Evolutionary conservation across 2,888 invertebrate species (phyloP).

Genomic region (Eubasilissa splendida): DNA sequence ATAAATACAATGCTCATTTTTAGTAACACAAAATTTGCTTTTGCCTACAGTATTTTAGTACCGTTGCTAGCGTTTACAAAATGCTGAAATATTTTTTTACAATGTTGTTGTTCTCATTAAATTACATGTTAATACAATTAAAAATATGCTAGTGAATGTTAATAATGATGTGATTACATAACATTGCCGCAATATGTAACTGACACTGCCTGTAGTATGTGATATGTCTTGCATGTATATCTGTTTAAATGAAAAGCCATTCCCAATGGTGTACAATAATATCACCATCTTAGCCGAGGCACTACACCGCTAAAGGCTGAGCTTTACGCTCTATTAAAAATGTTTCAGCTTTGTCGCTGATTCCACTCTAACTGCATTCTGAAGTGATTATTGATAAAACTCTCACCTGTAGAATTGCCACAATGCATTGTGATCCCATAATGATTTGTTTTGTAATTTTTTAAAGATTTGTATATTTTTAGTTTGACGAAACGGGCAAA

Average conservation of each 20-base stretch:
- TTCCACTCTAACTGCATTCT: not conserved
- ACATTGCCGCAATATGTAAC: slow-evolving; percentile 3
- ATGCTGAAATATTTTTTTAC: no score
- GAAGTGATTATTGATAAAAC: not conserved
- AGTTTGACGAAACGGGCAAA: not conserved
- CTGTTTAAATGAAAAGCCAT: slow-evolving; percentile 33
- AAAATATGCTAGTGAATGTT: not conserved
- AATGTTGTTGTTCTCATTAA: no score
- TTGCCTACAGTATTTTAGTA: no score
- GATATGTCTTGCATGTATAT: slow-evolving; percentile 2
- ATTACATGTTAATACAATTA: not conserved
- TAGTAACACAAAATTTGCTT: no score
- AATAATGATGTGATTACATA: slow-evolving; percentile 3
- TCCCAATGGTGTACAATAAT: slow-evolving; percentile 24
- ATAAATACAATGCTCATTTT: no score
- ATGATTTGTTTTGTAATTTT: no score
- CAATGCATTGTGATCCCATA: no score
- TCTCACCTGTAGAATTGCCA: no score
- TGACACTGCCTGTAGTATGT: slow-evolving; percentile 36
- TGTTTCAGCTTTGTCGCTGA: not conserved
- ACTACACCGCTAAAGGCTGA: slow-evolving; percentile 1
- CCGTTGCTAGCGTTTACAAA: no score
- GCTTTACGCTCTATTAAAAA: slow-evolving; percentile 2
- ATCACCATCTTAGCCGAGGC: not conserved
- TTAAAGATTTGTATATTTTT: not conserved